Evolutionary conservation across 2,888 invertebrate genomes (phyloP).

Genomic region (Hemistola chrysoprasaria): DNA sequence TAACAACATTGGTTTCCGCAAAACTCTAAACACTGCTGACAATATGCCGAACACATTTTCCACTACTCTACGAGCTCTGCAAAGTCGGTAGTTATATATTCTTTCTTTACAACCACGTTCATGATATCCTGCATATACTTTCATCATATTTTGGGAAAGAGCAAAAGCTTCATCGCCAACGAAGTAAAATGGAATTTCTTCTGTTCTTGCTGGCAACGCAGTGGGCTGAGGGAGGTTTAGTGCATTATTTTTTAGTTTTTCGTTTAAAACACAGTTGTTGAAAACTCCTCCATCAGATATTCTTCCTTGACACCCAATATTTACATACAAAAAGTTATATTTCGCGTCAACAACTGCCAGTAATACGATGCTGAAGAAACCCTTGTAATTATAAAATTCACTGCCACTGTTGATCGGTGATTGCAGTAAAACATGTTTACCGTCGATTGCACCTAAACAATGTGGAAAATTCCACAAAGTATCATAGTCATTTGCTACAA

Average conservation of each 20-base stretch:
- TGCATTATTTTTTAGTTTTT: not conserved
- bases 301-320: conserved; percentile 20
- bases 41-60: conserved; percentile 15
- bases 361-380: conserved; percentile 7
- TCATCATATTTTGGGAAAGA: too few relatives aligned
- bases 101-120: too few relatives aligned
- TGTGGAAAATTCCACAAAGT: too few relatives aligned
- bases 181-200: conserved; percentile 14
- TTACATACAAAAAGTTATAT: conserved; percentile 26
- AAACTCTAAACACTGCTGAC: too few relatives aligned
- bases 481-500: too few relatives aligned
- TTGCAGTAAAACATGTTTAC: too few relatives aligned
- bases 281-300: conserved; percentile 23
- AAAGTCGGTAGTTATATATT: conserved; percentile 1
- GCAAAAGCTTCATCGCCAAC: too few relatives aligned
- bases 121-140: too few relatives aligned
- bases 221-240: conserved; percentile 1
- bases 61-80: conserved; percentile 9
- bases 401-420: conserved; percentile 16
- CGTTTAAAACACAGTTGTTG: not conserved
- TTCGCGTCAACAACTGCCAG: conserved; percentile 13
- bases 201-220: conserved; percentile 15
- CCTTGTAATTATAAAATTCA: conserved; percentile 10
- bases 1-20: too few relatives aligned
- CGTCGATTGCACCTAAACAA: too few relatives aligned